Conservation (phyloP, 2,113 vertebrate species). For the Notothenia coriiceps region DNA sequence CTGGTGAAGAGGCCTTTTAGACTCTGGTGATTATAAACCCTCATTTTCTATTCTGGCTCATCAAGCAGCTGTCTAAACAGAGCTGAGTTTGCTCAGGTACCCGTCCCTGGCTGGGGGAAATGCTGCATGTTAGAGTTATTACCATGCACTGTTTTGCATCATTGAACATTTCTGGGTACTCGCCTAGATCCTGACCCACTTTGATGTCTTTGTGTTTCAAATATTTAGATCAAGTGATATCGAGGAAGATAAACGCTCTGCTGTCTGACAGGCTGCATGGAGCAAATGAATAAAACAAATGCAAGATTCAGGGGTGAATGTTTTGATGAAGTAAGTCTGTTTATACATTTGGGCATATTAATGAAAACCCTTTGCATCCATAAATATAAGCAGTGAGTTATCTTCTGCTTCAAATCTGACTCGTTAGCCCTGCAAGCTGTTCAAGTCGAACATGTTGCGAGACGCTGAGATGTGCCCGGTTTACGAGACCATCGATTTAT, state of each 20-base stretch:
- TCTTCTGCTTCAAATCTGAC: constrained; percentile 21
- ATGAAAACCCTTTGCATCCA: constrained; percentile 20
- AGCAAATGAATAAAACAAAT: constrained; percentile 57
- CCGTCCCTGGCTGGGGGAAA: constrained; percentile 48
- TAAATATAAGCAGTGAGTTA: constrained; percentile 41
- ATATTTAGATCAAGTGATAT: constrained; percentile 71
- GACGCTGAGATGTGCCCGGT: constrained; percentile 2
- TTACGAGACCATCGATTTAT: constrained; percentile 15
- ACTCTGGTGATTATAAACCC: constrained; percentile 68
- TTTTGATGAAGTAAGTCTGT: constrained; percentile 35
- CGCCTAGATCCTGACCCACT: constrained; percentile 68
- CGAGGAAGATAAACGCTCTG: constrained; percentile 39
- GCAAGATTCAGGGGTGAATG: constrained; percentile 28
- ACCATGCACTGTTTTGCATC: constrained; percentile 65
- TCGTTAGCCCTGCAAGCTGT: constrained; percentile 31
- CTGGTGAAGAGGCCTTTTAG: constrained; percentile 58
- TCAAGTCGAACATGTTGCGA: neutral
- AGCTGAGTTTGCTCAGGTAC: constrained; percentile 75
- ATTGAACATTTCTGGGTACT: constrained; percentile 54
- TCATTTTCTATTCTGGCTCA: constrained; percentile 73
- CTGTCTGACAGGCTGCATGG: constrained; percentile 41
- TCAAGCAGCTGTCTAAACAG: constrained; percentile 80
- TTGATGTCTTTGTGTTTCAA: constrained; percentile 66
- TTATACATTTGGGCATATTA: constrained; percentile 31
- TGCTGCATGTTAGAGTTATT: constrained; percentile 61